Evolutionary conservation across 2,888 invertebrate species (phyloP).

Genomic region (Drosophila nr. perissopoda): DNA sequence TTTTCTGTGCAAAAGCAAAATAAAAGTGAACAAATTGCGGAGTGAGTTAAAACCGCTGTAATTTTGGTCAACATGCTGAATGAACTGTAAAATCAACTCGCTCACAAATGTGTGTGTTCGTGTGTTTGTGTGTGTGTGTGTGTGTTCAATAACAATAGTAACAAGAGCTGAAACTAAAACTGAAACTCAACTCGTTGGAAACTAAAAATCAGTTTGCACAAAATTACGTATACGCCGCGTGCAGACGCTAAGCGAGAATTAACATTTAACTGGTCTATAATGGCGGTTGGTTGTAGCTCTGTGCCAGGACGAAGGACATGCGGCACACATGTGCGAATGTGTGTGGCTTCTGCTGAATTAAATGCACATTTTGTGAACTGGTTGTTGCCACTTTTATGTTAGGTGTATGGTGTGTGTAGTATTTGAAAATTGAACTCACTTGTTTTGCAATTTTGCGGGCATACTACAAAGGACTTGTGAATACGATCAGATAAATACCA

Average conservation of each 20-base stretch:
- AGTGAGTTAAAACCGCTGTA: slow-evolving; percentile 70
- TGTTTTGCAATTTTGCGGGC: slow-evolving; percentile 45
- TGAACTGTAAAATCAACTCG: slow-evolving; percentile 78
- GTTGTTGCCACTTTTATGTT: slow-evolving; percentile 28
- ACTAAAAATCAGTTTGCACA: slow-evolving; percentile 76
- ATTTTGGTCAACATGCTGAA: slow-evolving; percentile 80
- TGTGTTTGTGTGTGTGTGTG: slow-evolving; percentile 9
- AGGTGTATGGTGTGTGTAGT: slow-evolving; percentile 11
- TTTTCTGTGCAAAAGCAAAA: slow-evolving; percentile 53
- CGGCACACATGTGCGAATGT: background rate
- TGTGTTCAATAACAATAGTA: slow-evolving; percentile 29
- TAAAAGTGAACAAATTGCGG: slow-evolving; percentile 29
- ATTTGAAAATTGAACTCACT: slow-evolving; percentile 23
- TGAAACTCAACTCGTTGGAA: slow-evolving; percentile 43
- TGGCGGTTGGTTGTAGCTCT: slow-evolving; percentile 42
- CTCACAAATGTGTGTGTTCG: slow-evolving; percentile 52
- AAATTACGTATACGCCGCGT: slow-evolving; percentile 70
- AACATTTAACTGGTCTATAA: slow-evolving; percentile 71
- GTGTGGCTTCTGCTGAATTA: slow-evolving; percentile 22
- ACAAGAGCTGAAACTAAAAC: slow-evolving; percentile 35
- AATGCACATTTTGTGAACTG: slow-evolving; percentile 37
- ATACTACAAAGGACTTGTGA: slow-evolving; percentile 43
- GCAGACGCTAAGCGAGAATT: slow-evolving; percentile 68
- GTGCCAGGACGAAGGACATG: slow-evolving; percentile 3
- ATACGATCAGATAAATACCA: slow-evolving; percentile 36